Evolutionary conservation across 2,797 vertebrate genomes (phyloP), one percentile per base, ranked within the genome.

Genomic region (Dipus sagitta): DNA sequence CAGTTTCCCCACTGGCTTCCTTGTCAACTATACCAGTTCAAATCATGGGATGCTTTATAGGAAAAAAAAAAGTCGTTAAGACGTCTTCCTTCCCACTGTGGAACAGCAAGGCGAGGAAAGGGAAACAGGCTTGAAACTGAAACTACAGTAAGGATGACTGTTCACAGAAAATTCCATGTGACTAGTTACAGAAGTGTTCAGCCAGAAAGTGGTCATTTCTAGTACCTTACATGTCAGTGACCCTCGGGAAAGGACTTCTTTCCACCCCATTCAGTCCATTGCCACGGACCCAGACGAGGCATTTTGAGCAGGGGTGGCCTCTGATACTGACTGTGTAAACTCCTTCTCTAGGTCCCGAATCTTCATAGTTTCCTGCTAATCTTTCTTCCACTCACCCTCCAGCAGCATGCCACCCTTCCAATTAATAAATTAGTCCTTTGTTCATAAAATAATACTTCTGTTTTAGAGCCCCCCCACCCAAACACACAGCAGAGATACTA

Each of bases 121-220:
- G 15, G 8, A 60, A 32, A 2, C 5, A 24, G 13, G 0, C 2
- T 0, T 0, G 21, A 38, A 38, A 6, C 17, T 15, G 0, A n/a
- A 78, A 58, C 1, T 15, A 58, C 10, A 47, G 13, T 4, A 18
- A 86, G 8, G 30, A 3, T 24, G 3, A 58, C 72, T 92, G 21
- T 47, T 42, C 60, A 13, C 86, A 58, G 26, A 89, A 38, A 54
- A 30, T 52, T 80, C 42, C 24, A 32, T 14, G 26, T 30, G 86
- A 87, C 2, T 11, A 52, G 87, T 94, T 78, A 23, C 62, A 62
- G 85, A 96, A 76, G 14, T 17, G 34, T 6, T 84, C 38, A 71
- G 30, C 15, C 88, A 24, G 85, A 85, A 0, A 0, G 4, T 74
- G 64, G 3, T 1, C 6, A 21, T 95, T 92, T 60, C 68, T 5